These are phyloP conservation scores for Aythya baeri DNA, from an alignment of 2,113 vertebrate genomes.

Conservation along the genomic window DNA sequence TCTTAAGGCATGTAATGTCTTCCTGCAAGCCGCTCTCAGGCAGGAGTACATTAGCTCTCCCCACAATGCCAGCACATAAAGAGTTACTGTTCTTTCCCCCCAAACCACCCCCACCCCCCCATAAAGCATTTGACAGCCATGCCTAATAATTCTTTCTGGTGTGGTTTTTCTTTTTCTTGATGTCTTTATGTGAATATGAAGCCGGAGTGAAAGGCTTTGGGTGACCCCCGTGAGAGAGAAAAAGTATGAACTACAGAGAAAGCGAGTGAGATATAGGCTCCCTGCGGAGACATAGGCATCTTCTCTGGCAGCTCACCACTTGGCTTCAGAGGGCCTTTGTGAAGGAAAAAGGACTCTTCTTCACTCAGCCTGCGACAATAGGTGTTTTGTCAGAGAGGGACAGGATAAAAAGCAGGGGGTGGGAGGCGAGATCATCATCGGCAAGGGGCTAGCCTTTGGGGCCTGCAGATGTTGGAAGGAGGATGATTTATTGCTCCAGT, in stretches of 20 bases:
- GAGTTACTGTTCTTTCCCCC: slow-evolving; percentile 70
- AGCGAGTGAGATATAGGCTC: slow-evolving; percentile 80
- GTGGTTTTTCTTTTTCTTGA: slow-evolving; percentile 90
- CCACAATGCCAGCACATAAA: slow-evolving; percentile 70
- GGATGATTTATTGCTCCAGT: slow-evolving; percentile 92
- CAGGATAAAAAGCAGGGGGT: slow-evolving; percentile 77
- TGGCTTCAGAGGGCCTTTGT: slow-evolving; percentile 94
- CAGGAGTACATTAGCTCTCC: slow-evolving; percentile 48
- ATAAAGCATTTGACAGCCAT: slow-evolving; percentile 95
- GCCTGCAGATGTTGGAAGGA: slow-evolving; percentile 89
- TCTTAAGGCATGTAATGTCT: background rate
- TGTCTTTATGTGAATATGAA: slow-evolving; percentile 97
- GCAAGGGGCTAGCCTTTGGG: slow-evolving; percentile 84
- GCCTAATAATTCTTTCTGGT: slow-evolving; percentile 99
- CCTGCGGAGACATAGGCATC: slow-evolving; percentile 88
- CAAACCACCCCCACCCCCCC: background rate
- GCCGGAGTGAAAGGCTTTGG: slow-evolving; percentile 90
- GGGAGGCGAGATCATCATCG: slow-evolving; percentile 80
- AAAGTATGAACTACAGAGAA: slow-evolving; percentile 81
- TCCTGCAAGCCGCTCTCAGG: background rate
- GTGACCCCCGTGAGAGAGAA: slow-evolving; percentile 91
- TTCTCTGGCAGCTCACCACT: slow-evolving; percentile 87
- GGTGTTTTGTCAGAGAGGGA: slow-evolving; percentile 89
- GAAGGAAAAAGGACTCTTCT: slow-evolving; percentile 89
- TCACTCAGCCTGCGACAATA: slow-evolving; percentile 90